phyloP scores from a whole-genome alignment of 2,113 vertebrate species.

The Origma solitaria region DNA sequence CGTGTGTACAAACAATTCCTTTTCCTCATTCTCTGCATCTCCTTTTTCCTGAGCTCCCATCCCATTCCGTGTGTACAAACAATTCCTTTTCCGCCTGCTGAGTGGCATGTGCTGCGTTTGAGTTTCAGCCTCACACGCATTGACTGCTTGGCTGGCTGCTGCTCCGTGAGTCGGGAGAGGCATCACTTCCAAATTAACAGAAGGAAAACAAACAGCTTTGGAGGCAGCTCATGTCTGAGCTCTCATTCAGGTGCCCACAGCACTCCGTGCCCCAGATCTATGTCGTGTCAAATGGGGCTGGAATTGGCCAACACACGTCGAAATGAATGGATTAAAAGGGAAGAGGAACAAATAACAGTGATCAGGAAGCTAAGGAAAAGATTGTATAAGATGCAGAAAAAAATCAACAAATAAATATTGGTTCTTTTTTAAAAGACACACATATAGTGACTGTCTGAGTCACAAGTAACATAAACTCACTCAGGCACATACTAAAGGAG shows the following conservation, averaged over 20 bases:
- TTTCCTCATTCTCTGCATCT: neutral
- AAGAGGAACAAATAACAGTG: neutral
- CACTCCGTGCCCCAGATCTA: neutral
- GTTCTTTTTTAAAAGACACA: neutral
- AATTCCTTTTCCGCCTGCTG: neutral
- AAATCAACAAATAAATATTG: neutral
- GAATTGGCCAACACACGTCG: neutral
- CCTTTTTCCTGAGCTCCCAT: neutral
- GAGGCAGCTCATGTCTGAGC: neutral
- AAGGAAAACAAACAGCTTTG: neutral
- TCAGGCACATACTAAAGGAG: neutral
- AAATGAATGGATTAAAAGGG: neutral
- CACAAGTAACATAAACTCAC: neutral
- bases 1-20: neutral
- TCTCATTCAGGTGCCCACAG: accelerated
- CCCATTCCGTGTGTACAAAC: neutral
- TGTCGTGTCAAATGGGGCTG: neutral
- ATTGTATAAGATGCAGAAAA: neutral
- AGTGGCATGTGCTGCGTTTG: neutral
- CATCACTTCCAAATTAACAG: neutral
- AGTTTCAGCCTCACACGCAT: accelerated
- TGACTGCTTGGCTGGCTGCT: neutral
- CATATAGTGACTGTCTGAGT: neutral
- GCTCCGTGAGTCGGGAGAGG: neutral
- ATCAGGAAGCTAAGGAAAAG: neutral